Evolutionary conservation across 2,888 invertebrate species (phyloP).

Genomic region (Helicoverpa assulta): DNA sequence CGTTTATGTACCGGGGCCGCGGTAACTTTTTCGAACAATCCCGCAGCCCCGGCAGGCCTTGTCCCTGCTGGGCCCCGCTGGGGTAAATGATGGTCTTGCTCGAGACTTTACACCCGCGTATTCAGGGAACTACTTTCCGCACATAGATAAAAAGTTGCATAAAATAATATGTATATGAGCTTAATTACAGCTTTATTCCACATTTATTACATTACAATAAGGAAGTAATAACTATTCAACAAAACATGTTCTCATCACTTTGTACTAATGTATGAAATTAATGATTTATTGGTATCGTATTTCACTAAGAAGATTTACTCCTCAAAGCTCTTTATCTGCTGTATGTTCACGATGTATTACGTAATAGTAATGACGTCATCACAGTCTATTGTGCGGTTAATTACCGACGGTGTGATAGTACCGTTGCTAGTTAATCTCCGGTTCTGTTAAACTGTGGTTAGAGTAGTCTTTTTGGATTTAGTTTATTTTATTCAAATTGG

Average conservation of each 20-base stretch:
- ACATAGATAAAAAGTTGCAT: no score
- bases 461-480: background rate
- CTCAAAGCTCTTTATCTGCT: constrained; percentile 14
- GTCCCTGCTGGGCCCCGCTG: no score
- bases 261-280: background rate
- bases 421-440: constrained; percentile 34
- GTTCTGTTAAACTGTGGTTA: constrained; percentile 31
- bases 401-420: constrained; percentile 46
- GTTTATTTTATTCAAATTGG: background rate
- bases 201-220: no score
- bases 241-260: background rate
- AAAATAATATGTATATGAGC: no score
- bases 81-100: no score
- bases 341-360: constrained; percentile 3
- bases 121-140: no score
- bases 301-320: background rate
- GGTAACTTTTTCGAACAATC: no score
- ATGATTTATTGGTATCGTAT: constrained; percentile 1
- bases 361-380: constrained; percentile 36
- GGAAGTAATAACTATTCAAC: no score
- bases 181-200: no score
- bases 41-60: no score
- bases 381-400: constrained; percentile 61
- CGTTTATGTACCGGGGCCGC: no score
- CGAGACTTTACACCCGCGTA: no score